phyloP scores from a whole-genome alignment of 2,888 invertebrate genomes.

The Spodoptera picta region DNA sequence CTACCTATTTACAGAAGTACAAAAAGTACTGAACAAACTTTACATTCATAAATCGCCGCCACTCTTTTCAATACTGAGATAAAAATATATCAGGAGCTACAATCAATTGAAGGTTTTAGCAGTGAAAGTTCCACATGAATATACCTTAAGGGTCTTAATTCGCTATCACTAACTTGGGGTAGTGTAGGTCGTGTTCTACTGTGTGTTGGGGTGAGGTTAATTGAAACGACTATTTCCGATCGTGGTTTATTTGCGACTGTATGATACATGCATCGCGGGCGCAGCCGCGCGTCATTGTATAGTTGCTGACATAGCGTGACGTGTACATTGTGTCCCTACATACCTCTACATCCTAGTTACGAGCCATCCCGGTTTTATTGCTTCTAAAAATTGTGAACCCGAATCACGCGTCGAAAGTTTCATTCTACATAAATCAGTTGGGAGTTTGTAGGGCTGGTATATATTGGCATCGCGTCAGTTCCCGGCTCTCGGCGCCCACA shows the following conservation, averaged over 20 bases:
- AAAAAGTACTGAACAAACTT: constrained; percentile 6
- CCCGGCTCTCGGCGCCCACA: constrained; percentile 15
- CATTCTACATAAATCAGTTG: constrained; percentile 36
- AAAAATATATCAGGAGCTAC: constrained; percentile 29
- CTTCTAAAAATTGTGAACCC: constrained; percentile 26
- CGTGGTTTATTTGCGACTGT: too few relatives aligned
- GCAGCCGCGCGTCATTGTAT: too few relatives aligned
- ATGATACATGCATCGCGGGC: too few relatives aligned
- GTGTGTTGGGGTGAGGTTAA: too few relatives aligned
- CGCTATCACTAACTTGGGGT: too few relatives aligned
- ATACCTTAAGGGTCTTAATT: too few relatives aligned
- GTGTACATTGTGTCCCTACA: too few relatives aligned
- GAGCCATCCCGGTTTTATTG: constrained; percentile 12
- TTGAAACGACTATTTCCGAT: too few relatives aligned
- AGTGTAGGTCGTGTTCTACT: too few relatives aligned
- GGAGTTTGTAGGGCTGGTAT: constrained; percentile 22
- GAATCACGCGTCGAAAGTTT: constrained; percentile 38
- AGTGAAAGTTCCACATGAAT: constrained; percentile 14
- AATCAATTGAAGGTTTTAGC: constrained; percentile 37
- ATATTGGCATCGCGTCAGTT: constrained; percentile 14
- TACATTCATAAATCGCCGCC: constrained; percentile 7
- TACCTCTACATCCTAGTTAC: constrained; percentile 11
- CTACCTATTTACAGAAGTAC: background rate
- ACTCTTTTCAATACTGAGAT: constrained; percentile 41
- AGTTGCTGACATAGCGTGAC: too few relatives aligned